phyloP scores from a whole-genome alignment of 2,797 vertebrate genomes.

The Myotis myotis region DNA sequence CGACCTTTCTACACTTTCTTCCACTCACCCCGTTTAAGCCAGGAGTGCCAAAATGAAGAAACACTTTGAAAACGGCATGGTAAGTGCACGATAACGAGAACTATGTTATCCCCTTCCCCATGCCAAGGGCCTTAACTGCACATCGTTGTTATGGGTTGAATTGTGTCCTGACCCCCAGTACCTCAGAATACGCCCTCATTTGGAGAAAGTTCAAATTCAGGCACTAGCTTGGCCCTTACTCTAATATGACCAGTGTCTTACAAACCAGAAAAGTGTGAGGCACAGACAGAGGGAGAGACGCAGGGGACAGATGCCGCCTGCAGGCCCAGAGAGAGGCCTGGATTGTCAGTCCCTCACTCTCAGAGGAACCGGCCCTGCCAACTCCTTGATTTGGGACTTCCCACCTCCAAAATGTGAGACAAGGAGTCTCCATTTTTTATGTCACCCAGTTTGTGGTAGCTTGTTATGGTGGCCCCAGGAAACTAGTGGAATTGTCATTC shows the following conservation, averaged over 20 bases:
- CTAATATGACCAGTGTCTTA: not conserved
- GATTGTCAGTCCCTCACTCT: no score
- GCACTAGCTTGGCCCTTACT: not conserved
- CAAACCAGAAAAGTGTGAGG: no score
- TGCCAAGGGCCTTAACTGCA: no score
- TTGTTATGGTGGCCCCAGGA: not conserved
- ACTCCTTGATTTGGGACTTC: not conserved
- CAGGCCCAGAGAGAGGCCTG: not conserved
- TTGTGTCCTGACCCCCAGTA: not conserved
- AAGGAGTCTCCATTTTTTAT: not conserved
- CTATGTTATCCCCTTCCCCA: no score
- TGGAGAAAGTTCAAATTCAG: not conserved
- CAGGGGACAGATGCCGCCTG: fast-evolving
- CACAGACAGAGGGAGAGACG: not conserved
- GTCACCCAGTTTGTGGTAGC: not conserved
- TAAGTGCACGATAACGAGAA: no score
- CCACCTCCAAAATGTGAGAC: no score
- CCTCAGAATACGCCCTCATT: not conserved
- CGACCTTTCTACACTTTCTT: not conserved
- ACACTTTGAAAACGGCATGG: not conserved
- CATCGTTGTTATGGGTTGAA: no score
- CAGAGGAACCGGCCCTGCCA: no score
- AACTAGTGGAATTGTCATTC: not conserved
- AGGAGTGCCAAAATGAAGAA: not conserved
- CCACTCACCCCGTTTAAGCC: not conserved